These are phyloP conservation scores for Protosalanx chinensis DNA, from an alignment of 2,797 vertebrate species.

Conservation along the genomic window DNA sequence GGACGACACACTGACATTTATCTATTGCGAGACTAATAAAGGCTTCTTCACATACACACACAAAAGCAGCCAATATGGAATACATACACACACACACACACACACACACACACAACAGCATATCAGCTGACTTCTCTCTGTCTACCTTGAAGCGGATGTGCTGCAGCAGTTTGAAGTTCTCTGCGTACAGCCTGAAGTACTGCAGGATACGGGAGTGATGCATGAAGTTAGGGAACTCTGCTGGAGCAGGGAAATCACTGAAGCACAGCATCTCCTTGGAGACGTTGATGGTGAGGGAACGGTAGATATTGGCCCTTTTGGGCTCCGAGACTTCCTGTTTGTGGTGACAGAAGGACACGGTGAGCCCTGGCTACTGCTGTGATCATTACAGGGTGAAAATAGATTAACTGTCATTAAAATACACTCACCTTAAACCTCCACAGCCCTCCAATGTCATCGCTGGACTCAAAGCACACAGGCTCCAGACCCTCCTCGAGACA, in stretches of 20 bases:
- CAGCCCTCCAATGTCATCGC: constrained; percentile 81
- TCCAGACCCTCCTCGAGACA: constrained; percentile 83
- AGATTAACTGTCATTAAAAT: too few species aligned
- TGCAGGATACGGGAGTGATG: constrained; percentile 78
- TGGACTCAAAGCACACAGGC: constrained; percentile 85
- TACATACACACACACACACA: not conserved
- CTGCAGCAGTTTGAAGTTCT: constrained; percentile 72
- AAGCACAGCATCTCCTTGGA: constrained; percentile 89
- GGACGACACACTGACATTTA: too few species aligned
- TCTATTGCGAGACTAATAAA: too few species aligned
- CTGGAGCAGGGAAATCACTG: constrained; percentile 85
- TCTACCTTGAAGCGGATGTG: constrained; percentile 78
- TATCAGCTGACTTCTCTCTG: not conserved
- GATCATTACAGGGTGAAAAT: too few species aligned
- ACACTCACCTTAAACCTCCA: constrained; percentile 82
- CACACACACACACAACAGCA: not conserved
- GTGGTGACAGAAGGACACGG: not conserved
- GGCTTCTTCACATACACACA: not conserved
- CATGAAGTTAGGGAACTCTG: constrained; percentile 85
- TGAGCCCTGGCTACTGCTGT: too few species aligned
- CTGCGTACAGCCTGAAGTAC: constrained; percentile 80
- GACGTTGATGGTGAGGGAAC: constrained; percentile 85
- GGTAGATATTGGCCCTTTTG: constrained; percentile 78
- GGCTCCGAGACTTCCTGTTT: constrained; percentile 69
- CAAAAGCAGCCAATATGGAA: not conserved